A percentile compares a stretch with the other conserved stretches of the same genome.
Conservation (phyloP, 2,888 invertebrate species). For the Trichogramma dendrolimi region DNA sequence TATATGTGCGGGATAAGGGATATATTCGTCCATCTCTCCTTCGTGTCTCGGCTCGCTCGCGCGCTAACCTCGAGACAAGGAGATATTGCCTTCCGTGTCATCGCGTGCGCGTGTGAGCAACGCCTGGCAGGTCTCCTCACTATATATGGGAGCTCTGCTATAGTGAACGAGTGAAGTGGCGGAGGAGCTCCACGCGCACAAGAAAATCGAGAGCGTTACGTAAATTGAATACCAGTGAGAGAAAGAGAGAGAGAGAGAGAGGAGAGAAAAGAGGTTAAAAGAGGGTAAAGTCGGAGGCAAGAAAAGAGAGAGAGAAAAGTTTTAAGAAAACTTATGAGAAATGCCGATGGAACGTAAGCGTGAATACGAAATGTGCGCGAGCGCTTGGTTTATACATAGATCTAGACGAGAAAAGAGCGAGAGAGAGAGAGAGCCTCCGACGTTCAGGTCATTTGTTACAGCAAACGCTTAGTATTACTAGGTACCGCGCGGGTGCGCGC, state of each 20-base stretch:
- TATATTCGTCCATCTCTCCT: neutral
- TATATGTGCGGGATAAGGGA: no score
- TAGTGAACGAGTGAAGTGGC: neutral
- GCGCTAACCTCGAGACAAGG: no score
- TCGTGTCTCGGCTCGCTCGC: neutral
- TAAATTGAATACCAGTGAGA: constrained; percentile 40
- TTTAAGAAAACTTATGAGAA: constrained; percentile 37
- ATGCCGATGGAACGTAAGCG: constrained; percentile 34
- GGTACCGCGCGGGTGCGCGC: no score
- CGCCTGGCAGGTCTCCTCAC: no score
- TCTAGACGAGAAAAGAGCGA: neutral
- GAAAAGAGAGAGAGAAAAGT: constrained; percentile 1
- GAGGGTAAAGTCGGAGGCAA: constrained; percentile 35
- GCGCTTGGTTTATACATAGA: constrained; percentile 4
- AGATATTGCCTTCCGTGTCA: neutral
- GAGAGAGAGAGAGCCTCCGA: neutral
- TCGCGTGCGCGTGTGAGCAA: neutral
- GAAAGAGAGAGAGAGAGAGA: constrained; percentile 1
- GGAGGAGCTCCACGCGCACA: neutral
- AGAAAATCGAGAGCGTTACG: constrained; percentile 25
- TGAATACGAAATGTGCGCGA: constrained; percentile 38
- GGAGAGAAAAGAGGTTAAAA: constrained; percentile 33
- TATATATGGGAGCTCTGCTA: no score
- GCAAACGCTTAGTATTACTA: no score
- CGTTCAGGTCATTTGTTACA: no score